A percentile compares a stretch with the other conserved stretches of the same genome.
These are phyloP conservation scores for Onychomys leucogaster DNA, from an alignment of 2,797 vertebrate genomes.

Conservation along the genomic window DNA sequence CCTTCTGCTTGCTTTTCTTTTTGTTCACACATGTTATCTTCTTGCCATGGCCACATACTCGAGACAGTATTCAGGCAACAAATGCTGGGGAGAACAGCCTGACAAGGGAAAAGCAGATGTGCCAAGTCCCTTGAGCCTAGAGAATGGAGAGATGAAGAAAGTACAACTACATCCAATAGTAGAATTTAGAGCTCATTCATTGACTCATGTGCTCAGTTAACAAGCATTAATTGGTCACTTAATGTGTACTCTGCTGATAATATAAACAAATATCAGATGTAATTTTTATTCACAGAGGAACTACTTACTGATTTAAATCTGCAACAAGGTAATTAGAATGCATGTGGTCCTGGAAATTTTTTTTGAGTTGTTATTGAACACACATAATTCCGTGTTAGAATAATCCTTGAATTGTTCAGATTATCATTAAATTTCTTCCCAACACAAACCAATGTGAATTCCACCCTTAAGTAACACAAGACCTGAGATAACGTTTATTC, in stretches of 20 bases:
- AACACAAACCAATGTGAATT: neutral
- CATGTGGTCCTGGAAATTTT: neutral
- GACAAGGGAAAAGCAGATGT: neutral
- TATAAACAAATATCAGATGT: neutral
- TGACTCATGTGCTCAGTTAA: neutral
- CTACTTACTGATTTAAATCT: neutral
- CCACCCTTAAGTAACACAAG: neutral
- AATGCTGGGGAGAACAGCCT: neutral
- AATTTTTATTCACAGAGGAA: neutral
- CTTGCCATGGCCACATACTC: neutral
- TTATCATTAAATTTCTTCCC: neutral
- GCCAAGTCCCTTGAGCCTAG: neutral
- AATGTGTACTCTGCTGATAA: neutral
- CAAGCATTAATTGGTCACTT: slow-evolving; percentile 4
- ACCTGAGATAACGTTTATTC: neutral
- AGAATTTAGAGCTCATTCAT: slow-evolving; percentile 1
- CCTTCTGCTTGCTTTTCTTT: slow-evolving; percentile 55
- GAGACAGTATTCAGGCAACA: neutral
- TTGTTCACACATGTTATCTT: slow-evolving; percentile 12
- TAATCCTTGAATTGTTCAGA: neutral
- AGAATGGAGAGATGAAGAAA: neutral
- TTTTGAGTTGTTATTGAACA: neutral
- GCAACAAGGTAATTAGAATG: neutral
- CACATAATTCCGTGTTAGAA: neutral
- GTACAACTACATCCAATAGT: neutral